Evolutionary conservation across 2,113 vertebrate species (phyloP).

Genomic region (Callionymus lyra): DNA sequence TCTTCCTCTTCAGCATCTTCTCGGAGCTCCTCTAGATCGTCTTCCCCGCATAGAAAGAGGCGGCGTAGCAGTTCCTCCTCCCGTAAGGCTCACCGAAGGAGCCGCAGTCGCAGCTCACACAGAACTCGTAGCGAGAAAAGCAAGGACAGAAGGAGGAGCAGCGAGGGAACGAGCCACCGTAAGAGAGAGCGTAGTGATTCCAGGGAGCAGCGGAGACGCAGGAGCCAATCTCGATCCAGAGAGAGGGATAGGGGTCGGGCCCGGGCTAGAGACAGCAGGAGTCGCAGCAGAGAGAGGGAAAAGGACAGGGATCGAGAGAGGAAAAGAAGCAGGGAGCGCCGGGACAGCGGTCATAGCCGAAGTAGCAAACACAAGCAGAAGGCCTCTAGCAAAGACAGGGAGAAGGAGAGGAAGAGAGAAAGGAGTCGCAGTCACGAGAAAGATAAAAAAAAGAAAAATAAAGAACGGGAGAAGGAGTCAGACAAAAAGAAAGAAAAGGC

Average conservation of each 20-base stretch:
- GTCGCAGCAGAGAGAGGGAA: constrained; percentile 74
- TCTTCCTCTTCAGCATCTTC: constrained; percentile 85
- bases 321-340: constrained; percentile 67
- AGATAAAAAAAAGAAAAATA: constrained; percentile 87
- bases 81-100: constrained; percentile 75
- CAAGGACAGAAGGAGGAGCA: constrained; percentile 75
- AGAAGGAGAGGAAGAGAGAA: constrained; percentile 62
- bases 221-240: constrained; percentile 59
- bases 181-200: constrained; percentile 70
- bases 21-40: constrained; percentile 80
- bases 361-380: constrained; percentile 81
- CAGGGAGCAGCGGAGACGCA: constrained; percentile 76
- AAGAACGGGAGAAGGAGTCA: constrained; percentile 72
- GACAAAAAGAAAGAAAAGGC: constrained; percentile 81
- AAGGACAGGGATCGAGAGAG: constrained; percentile 61
- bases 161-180: constrained; percentile 62
- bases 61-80: constrained; percentile 75
- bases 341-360: constrained; percentile 71
- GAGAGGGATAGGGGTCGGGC: constrained; percentile 68
- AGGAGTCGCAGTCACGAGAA: constrained; percentile 79
- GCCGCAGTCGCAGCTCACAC: constrained; percentile 77
- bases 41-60: constrained; percentile 70
- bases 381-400: constrained; percentile 81
- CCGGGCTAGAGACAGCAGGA: constrained; percentile 70
- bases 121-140: constrained; percentile 73